Base-by-base conservation (phyloP, 2,888 invertebrate species). In the Acleris literana region DNA sequence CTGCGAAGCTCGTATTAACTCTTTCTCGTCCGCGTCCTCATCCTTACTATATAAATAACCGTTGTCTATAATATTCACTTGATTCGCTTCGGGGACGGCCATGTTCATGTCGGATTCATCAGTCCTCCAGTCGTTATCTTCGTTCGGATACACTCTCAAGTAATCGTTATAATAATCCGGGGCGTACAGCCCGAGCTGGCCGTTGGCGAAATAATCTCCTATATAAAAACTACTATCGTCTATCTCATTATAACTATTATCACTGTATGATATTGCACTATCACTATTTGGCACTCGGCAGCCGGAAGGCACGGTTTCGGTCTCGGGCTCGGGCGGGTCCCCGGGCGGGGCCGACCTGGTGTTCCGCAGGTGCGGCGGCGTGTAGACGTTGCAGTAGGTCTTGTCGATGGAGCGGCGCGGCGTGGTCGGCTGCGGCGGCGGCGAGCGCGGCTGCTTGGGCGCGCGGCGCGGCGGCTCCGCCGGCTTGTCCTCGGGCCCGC, bases 1-100 rank as follows among this genome's bases (percentile, higher is more conserved):
- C 81, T 89, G 93, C 16, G 94, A 94, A 64, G 94, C 94, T 70
- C 94, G 85, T 70, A 93, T 93, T 76, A 94, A 77, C 75, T 94
- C 94, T 70, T 92, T 93, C 75, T 93, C 90, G 71, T 94, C 94
- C 16, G 90, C 88, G 68, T 92, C 91, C 72, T 94, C 94, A 74
- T 94, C 95, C 68, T 94, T 94, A 74, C 76, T 78, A 67, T 86
- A 85, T 71, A 83, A 75, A 77, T 94, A 93, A 77, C 93, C 94
- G 74, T 86, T 90, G 76, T 93, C 85, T 69, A 93, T 90, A 77
- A 88, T 88, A 81, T 85, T 85, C 80, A 83, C 87, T 69, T 86
- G 85, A 76, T 84, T 83, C 69, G 83, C 74, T 76, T 86, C 84
- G 77, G 84, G 85, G 69, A 85, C 74, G 70, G 88, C 86, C 91